These are phyloP conservation scores for Protomyctophum bolini DNA, from an alignment of 2,113 vertebrate genomes.

Conservation along the genomic window DNA sequence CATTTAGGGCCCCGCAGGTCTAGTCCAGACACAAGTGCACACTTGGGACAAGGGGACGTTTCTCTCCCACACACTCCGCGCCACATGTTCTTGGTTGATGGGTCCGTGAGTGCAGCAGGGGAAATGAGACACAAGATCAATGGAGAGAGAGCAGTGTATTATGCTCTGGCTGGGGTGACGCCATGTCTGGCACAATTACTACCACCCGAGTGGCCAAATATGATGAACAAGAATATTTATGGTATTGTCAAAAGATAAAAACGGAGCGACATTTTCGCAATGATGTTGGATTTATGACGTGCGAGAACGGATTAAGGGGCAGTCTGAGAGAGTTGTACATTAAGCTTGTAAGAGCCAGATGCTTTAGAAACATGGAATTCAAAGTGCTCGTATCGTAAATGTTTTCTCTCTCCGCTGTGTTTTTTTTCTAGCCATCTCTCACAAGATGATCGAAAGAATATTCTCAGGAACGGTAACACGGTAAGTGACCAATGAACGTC, in stretches of 20 bases:
- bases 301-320: constrained; percentile 58
- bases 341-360: constrained; percentile 22
- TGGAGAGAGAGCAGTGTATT: constrained; percentile 54
- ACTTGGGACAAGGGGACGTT: constrained; percentile 21
- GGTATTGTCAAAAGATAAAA: constrained; percentile 50
- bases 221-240: constrained; percentile 60
- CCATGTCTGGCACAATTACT: constrained; percentile 67
- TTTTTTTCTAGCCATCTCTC: constrained; percentile 84
- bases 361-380: not conserved
- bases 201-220: constrained; percentile 40
- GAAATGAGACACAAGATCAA: constrained; percentile 70
- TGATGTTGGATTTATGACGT: constrained; percentile 59
- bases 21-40: constrained; percentile 13
- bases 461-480: constrained; percentile 95
- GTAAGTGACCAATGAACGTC: constrained; percentile 59
- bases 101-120: constrained; percentile 49
- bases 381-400: constrained; percentile 27
- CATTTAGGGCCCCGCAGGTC: constrained; percentile 3
- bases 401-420: constrained; percentile 20
- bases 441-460: constrained; percentile 90
- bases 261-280: constrained; percentile 15
- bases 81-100: constrained; percentile 67
- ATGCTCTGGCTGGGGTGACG: constrained; percentile 57
- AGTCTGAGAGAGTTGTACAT: constrained; percentile 42
- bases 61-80: constrained; percentile 40